Evolutionary conservation across 2,113 vertebrate species (phyloP), one percentile per base, ranked within the genome.

Genomic region (Gobiocypris rarus): DNA sequence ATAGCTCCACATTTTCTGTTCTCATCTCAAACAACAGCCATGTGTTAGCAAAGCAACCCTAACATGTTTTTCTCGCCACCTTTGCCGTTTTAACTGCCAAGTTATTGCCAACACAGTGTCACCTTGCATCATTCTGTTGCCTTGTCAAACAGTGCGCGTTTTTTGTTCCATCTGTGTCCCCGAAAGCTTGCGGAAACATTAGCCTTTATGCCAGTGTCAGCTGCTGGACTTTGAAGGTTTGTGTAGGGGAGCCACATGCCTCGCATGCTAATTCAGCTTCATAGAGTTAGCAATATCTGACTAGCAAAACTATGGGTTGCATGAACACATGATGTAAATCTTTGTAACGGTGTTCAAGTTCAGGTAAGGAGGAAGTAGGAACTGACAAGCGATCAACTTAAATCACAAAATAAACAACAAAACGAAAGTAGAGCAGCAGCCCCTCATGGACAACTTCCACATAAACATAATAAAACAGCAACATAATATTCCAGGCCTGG

Each of bases 111-210:
- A n/a, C 41, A 24, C 38, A 48, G 56, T 26, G 56, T 80, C 77
- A 63, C 77, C 73, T 63, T 65, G 61, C 38, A 48, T 75, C 73
- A 75, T 73, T 3, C 69, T 24, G 41, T 41, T 73, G 5, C 48
- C 48, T 52, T 54, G 73, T 75, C 48, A 75, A 50, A 70, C 59
- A 6, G 6, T 81, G 56, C 22, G 5, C 73, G 19, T 34, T 54
- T 41, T 82, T 82, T 75, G 73, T 52, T 75, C 48, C 63, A 71
- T 45, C 69, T 45, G 41, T 71, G 41, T 45, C 5, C 13, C 22
- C 1, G 1, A 54, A 75, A 52, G 73, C 48, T 34, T 71, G 14
- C 48, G 1, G 13, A 82, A 71, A 73, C 34, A 41, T 26, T 82
- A 28, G 50, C 31, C 17, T 10, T 69, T 58, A 56, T 31, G 14